Base-by-base conservation (phyloP, 2,888 invertebrate genomes). In the Eugnorisma glareosa region DNA sequence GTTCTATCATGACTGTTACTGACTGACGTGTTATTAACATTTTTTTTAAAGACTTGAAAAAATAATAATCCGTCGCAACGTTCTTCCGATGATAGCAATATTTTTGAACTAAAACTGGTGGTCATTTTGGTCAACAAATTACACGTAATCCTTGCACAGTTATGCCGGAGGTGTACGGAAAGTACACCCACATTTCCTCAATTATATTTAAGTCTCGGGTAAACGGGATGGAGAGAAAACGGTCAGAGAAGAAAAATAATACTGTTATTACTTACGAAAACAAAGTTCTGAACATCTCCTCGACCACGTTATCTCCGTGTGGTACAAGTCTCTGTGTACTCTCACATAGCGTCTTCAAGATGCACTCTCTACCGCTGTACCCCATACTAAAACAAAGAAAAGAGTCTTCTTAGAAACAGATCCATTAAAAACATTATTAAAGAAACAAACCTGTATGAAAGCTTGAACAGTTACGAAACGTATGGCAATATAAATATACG, bases 321-420 rank as follows among this genome's bases (percentile, higher is more conserved):
- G 97, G 96, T 35, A 96, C 93, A 69, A 98, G 94, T 66, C 97
- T 95, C 82, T 97, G 97, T 0, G 97, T 97, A 13, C 97, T 97
- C 91, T 98, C 98, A 90, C 98, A 98, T 0, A 98, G 93, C 0
- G 98, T 97, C 68, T 97, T 97, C 45, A 97, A 93, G 67, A 98
- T 95, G 90, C 98, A 98, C 5, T 97, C 95, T 72, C 97, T 95
- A 0, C 98, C 98, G 87, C 97, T 97, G 87, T 97, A 97, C 0
- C 98, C 98, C 97, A 98, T 98, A 83, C 98, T 98, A 92, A 10
- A 95, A 95, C n/a, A 37, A 15, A 35, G 5, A 21, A 40, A 37
- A 31, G 1, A 54, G 28, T 28, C 0, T 15, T 8, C 35, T 45
- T 43, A 37, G 35, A 24, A 37, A 73, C 15, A 28, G 13, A 6